phyloP scores from a whole-genome alignment of 2,888 invertebrate genomes.

The Helleia helle region DNA sequence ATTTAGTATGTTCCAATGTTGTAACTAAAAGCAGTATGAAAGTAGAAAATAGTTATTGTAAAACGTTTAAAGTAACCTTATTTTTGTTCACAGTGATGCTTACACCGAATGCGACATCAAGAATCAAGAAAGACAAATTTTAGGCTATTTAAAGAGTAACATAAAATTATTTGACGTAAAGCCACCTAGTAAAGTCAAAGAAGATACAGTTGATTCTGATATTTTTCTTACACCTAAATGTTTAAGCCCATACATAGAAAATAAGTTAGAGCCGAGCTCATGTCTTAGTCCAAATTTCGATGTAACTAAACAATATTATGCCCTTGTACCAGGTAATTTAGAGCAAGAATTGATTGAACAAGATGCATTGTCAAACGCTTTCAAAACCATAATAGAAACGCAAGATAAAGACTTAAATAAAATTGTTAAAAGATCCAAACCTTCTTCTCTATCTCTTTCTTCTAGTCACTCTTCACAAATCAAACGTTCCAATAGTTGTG shows the following conservation, averaged over 20 bases:
- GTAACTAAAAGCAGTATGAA: too few relatives aligned
- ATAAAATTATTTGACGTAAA: conserved; percentile 26
- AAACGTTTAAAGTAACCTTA: too few relatives aligned
- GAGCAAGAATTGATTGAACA: conserved; percentile 70
- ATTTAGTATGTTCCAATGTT: too few relatives aligned
- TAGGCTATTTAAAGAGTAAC: conserved; percentile 49
- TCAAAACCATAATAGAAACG: conserved; percentile 57
- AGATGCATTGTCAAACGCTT: conserved; percentile 64
- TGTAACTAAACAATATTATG: conserved; percentile 56
- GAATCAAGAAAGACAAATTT: conserved; percentile 62
- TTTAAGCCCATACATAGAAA: conserved; percentile 47
- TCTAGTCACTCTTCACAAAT: conserved; percentile 57
- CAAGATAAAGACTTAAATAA: conserved; percentile 37
- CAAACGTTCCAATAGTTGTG: conserved; percentile 58
- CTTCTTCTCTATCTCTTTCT: conserved; percentile 48
- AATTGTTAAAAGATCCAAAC: conserved; percentile 36
- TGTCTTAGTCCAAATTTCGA: conserved; percentile 55
- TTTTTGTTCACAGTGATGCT: conserved; percentile 51
- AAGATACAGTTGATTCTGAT: conserved; percentile 49
- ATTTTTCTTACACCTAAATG: conserved; percentile 63
- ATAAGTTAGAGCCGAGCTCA: conserved; percentile 33
- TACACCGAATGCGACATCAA: conserved; percentile 65
- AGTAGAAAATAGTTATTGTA: too few relatives aligned
- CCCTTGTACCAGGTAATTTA: conserved; percentile 52
- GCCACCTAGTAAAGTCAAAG: conserved; percentile 26